A percentile compares a stretch with the other conserved stretches of the same genome.
Evolutionary conservation across 2,113 vertebrate genomes (phyloP).

Genomic region (Falco punctatus): DNA sequence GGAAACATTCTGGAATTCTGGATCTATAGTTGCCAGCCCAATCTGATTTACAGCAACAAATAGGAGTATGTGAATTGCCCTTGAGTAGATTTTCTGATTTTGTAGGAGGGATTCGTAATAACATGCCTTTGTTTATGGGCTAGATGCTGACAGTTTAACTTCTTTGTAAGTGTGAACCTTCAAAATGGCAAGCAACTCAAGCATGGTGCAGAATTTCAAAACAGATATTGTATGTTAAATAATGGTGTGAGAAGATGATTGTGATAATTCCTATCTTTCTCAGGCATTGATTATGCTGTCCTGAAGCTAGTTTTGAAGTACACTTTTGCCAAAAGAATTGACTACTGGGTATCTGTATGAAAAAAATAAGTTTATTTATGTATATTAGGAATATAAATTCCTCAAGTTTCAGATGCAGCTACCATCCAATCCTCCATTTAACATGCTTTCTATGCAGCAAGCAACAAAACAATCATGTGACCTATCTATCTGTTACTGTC

Average conservation of each 20-base stretch:
- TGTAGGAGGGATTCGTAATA: neutral
- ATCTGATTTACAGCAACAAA: neutral
- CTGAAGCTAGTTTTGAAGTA: neutral
- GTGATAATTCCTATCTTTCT: neutral
- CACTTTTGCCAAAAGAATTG: neutral
- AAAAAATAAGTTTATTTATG: neutral
- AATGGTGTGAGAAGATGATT: neutral
- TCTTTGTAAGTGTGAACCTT: constrained; percentile 16
- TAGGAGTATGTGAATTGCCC: neutral
- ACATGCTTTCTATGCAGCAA: neutral
- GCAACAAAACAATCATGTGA: neutral
- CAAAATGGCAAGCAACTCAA: neutral
- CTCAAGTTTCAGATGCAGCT: neutral
- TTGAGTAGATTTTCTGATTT: neutral
- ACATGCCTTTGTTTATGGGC: neutral
- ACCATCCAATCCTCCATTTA: accelerated
- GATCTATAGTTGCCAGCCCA: neutral
- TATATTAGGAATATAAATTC: no score
- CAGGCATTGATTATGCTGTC: neutral
- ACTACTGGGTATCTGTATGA: neutral
- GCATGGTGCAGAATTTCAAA: neutral
- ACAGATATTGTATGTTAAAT: neutral
- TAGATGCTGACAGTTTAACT: constrained; percentile 1
- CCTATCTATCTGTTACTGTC: neutral
- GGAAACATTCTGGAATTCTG: neutral